phyloP scores from a whole-genome alignment of 2,888 invertebrate species.

The Colostygia pectinataria region DNA sequence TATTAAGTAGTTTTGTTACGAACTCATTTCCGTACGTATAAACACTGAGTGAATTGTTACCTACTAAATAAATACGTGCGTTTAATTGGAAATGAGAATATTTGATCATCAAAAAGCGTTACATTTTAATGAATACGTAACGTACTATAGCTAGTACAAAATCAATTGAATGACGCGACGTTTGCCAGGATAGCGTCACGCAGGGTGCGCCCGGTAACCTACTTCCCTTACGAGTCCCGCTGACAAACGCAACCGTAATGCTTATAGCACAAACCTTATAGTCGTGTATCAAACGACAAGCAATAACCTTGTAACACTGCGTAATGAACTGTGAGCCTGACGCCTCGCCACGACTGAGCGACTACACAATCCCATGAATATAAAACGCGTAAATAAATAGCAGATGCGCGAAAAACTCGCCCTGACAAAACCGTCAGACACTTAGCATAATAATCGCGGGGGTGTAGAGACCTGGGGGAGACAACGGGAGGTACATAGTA shows the following conservation, averaged over 20 bases:
- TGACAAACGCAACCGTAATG: constrained; percentile 39
- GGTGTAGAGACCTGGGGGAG: constrained; percentile 41
- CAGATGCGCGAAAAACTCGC: constrained; percentile 82
- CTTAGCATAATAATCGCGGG: constrained; percentile 81
- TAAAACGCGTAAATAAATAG: constrained; percentile 82
- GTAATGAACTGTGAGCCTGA: constrained; percentile 76
- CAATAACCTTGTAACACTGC: constrained; percentile 54
- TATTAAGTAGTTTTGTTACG: too few relatives aligned
- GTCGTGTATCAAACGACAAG: constrained; percentile 40
- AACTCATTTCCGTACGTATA: too few relatives aligned
- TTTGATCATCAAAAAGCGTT: too few relatives aligned
- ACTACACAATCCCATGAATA: constrained; percentile 76
- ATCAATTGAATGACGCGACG: constrained; percentile 65
- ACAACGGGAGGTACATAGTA: constrained; percentile 38
- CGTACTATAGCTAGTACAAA: constrained; percentile 49
- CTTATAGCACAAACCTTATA: constrained; percentile 40
- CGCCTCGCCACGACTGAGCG: constrained; percentile 64
- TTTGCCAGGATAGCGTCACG: constrained; percentile 64
- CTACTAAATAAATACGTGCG: too few relatives aligned
- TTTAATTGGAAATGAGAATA: too few relatives aligned
- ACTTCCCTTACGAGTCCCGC: constrained; percentile 37
- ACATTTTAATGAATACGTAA: too few relatives aligned
- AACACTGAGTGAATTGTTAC: too few relatives aligned
- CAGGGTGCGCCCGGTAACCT: constrained; percentile 68
- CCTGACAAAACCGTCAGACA: constrained; percentile 74